Base-by-base conservation (phyloP, 2,888 invertebrate genomes). In the Patella caerulea region DNA sequence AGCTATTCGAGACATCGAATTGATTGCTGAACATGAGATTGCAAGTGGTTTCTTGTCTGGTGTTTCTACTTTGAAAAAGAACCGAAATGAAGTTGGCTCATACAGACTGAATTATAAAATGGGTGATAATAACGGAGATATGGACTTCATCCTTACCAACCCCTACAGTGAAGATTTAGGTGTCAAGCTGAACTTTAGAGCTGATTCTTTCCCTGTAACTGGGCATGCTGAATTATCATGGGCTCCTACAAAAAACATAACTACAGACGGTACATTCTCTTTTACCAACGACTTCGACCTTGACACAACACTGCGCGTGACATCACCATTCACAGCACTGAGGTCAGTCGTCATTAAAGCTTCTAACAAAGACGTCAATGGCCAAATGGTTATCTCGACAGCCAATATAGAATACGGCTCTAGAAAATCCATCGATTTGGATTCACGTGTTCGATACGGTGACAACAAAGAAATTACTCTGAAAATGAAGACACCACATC, bases 21-120 rank as follows among this genome's bases (percentile, higher is more conserved):
- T 86, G 24, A 81, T 73, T 24, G 29, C 87, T 11, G 79, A 83
- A 19, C 87, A 88, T 78, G 82, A 83, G 71, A 80, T 83, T 75
- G 80, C 79, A 15, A 70, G 24, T n/a, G 83, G 85, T 34, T 74
- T 82, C 9, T 79, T 87, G 71, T 81, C 79, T 24, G 81, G 81
- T 59, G 73, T 73, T 3, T 53, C 83, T 1, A 80, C 72, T 7
- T 11, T 83, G 7, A 73, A 77, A 14, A 78, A 77, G 11, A 78
- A 83, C 59, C 79, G 83, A 53, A 75, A 74, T n/a, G 77, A 73
- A 3, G 65, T 81, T 5, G 76, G 79, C 2, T 80, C 83, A 56
- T 76, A 80, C 11, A 74, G 75, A 11, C 76, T 81, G 14, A 82
- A 83, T 65, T 87, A 83, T 77, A 72, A 75, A 9, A 74, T 79